Evolutionary conservation across 2,113 vertebrate species (phyloP), one percentile per base, ranked within the genome.

Genomic region (Epinephelus fuscoguttatus): DNA sequence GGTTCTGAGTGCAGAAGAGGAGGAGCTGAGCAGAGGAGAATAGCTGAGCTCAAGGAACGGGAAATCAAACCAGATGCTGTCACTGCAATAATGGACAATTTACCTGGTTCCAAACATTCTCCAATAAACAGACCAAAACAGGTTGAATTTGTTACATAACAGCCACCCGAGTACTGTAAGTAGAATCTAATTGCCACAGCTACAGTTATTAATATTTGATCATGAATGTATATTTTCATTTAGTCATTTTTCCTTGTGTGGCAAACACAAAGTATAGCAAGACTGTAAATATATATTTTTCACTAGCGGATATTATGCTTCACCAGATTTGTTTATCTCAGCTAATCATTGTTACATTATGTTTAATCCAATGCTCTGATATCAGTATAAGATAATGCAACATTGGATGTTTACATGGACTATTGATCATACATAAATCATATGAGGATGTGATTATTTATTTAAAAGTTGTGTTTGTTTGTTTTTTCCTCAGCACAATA

Each of bases 71-170:
- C 89, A 2, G 75, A 91, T 21, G 74, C 87, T 50, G 86, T 87
- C 50, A 4, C 82, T 75, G 88, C 84, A 40, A 75, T 81, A 72
- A 86, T 83, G 55, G 88, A 93, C 69, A 86, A 85, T 66, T 89
- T 93, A 70, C 76, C 84, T 0, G 75, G 18, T 0, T 78, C 88
- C 57, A 94, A 78, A 84, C 70, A 42, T 21, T 60, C 70, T 18
- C 50, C 53, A 14, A n/a, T n/a, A 37, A 45, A 19, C 25, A 85
- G 50, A 72, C 21, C 55, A 3, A 95, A 92, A 73, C 91, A 86
- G 72, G 94, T 95, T 4, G 91, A 92, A 18, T 95, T 96, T 92
- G 85, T 89, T 53, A 92, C 86, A 64, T 87, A 84, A 62, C 57
- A 74, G 50, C 19, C 70, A 6, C 15, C 37, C 14, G 1, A 55